These are phyloP conservation scores for Magallana gigas DNA, from an alignment of 1,140 invertebrate genomes.

Conservation along the genomic window DNA sequence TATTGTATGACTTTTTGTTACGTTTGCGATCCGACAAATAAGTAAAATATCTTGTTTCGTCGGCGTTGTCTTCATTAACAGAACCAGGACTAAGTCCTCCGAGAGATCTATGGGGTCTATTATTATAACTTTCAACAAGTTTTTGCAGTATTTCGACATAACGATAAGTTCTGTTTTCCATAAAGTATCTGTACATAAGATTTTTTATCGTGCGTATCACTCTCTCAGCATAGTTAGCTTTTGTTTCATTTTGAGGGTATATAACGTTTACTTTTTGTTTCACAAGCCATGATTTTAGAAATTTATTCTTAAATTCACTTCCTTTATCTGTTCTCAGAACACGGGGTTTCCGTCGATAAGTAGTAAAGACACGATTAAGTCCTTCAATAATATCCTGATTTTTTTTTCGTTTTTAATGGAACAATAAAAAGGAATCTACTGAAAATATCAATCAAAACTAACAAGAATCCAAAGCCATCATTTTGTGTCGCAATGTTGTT, in stretches of 20 bases:
- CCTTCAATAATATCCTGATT: constrained; percentile 30
- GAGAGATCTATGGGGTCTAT: constrained; percentile 41
- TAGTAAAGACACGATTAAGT: constrained; percentile 18
- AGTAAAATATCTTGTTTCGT: neutral
- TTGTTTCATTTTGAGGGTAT: constrained; percentile 42
- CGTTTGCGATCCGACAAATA: neutral
- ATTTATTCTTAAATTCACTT: constrained; percentile 46
- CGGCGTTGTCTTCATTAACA: constrained; percentile 39
- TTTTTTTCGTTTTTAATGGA: constrained; percentile 35
- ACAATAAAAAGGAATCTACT: constrained; percentile 33
- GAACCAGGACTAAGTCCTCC: constrained; percentile 11
- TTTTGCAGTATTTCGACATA: constrained; percentile 17
- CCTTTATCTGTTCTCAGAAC: constrained; percentile 48
- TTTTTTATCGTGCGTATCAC: constrained; percentile 49
- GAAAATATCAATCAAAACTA: constrained; percentile 50
- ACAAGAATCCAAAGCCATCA: constrained; percentile 31
- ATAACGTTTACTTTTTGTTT: constrained; percentile 27
- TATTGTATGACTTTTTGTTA: neutral
- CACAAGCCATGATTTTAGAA: constrained; percentile 32
- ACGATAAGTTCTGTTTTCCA: constrained; percentile 44
- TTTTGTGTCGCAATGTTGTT: constrained; percentile 31
- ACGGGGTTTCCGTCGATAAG: neutral
- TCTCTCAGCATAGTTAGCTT: constrained; percentile 45
- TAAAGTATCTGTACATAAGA: constrained; percentile 40
- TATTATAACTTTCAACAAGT: no score